These are phyloP conservation scores for Diachasmimorpha longicaudata DNA, from an alignment of 1,140 invertebrate genomes.

Conservation along the genomic window DNA sequence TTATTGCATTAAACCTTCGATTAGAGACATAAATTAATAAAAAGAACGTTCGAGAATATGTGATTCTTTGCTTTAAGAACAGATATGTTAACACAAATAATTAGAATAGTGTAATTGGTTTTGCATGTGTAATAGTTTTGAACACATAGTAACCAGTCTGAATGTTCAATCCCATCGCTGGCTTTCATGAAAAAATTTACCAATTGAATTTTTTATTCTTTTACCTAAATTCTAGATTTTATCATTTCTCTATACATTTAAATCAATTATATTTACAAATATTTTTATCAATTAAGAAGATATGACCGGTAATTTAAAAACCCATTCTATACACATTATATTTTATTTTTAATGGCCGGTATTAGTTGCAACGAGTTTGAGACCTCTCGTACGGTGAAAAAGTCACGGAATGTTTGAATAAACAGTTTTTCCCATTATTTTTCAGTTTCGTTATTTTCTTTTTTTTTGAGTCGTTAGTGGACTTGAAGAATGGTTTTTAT, in stretches of 20 bases:
- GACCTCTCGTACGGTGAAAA: neutral
- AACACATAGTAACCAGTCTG: constrained; percentile 14
- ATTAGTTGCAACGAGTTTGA: constrained; percentile 6
- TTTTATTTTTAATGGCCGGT: constrained; percentile 25
- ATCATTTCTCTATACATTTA: constrained; percentile 23
- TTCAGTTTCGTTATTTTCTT: neutral
- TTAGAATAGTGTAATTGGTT: neutral
- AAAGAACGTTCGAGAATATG: neutral
- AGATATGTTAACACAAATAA: neutral
- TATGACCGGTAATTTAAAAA: constrained; percentile 20
- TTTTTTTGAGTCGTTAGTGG: neutral
- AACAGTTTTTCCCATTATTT: neutral
- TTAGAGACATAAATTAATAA: constrained; percentile 14
- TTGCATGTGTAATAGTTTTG: neutral
- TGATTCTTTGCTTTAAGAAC: neutral
- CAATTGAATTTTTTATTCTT: neutral
- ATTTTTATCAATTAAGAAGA: constrained; percentile 16
- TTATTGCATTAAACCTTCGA: neutral
- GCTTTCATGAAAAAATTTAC: neutral
- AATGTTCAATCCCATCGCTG: neutral
- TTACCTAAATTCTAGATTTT: constrained; percentile 9
- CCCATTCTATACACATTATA: neutral
- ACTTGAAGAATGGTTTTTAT: neutral
- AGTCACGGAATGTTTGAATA: constrained; percentile 8
- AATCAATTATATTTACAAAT: constrained; percentile 24